Evolutionary conservation across 2,888 invertebrate genomes (phyloP).

Genomic region (Melanargia galathea): DNA sequence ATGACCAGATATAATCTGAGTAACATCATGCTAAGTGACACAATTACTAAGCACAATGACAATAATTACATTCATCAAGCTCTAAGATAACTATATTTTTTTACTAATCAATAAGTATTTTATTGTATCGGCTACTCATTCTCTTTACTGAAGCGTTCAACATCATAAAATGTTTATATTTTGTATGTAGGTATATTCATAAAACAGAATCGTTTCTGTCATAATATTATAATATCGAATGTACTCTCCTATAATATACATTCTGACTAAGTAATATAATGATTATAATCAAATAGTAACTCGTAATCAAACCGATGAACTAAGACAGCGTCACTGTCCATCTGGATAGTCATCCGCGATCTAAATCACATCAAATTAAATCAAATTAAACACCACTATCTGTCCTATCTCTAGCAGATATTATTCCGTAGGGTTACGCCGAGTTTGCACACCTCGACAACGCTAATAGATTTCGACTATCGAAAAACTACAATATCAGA

Average conservation of each 20-base stretch:
- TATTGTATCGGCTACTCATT: conserved; percentile 69
- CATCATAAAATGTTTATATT: conserved; percentile 60
- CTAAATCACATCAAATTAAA: too few species aligned
- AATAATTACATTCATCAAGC: conserved; percentile 77
- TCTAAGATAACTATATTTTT: conserved; percentile 72
- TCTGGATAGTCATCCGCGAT: too few species aligned
- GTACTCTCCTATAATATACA: conserved; percentile 40
- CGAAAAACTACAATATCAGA: too few species aligned
- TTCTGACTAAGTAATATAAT: conserved; percentile 42
- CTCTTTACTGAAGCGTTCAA: conserved; percentile 75
- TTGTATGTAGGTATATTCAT: conserved; percentile 38
- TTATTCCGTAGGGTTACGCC: too few species aligned
- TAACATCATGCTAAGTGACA: conserved; percentile 74
- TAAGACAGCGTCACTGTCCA: too few species aligned
- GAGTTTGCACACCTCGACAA: too few species aligned
- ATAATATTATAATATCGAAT: conserved; percentile 33
- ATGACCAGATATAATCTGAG: conserved; percentile 64
- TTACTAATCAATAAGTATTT: conserved; percentile 64
- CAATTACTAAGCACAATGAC: conserved; percentile 81
- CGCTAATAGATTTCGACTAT: too few species aligned
- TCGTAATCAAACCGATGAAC: conserved; percentile 40
- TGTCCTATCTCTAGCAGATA: too few species aligned
- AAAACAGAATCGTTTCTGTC: conserved; percentile 39
- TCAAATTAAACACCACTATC: too few species aligned
- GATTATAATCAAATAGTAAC: conserved; percentile 39